Evolutionary conservation across 2,113 vertebrate species (phyloP).

Genomic region (Ceuthmochares aereus): DNA sequence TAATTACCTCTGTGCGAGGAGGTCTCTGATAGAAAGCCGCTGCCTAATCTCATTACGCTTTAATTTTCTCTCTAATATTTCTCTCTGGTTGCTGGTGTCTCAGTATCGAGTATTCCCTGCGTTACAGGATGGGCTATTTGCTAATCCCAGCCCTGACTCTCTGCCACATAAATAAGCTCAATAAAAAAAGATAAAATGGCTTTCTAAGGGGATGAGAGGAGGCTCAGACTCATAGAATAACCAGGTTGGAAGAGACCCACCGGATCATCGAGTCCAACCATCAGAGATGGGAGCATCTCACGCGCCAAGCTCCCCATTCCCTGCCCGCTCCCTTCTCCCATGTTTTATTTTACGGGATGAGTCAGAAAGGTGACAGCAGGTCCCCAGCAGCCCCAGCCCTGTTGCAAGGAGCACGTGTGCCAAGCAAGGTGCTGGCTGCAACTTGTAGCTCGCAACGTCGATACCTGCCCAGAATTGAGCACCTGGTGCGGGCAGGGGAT

Average conservation of each 20-base stretch:
- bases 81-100: not conserved
- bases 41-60: conserved; percentile 20
- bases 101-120: not conserved
- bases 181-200: not conserved
- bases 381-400: not conserved
- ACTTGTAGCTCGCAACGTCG: too few species aligned
- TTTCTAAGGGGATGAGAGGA: not conserved
- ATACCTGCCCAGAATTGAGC: not conserved
- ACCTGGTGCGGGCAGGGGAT: fast-evolving
- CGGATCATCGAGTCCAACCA: too few species aligned
- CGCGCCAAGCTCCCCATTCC: not conserved
- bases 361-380: not conserved
- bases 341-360: not conserved
- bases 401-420: fast-evolving
- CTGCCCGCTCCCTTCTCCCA: not conserved
- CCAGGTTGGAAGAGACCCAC: too few species aligned
- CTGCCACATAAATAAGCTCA: not conserved
- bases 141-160: not conserved
- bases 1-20: not conserved
- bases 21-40: not conserved
- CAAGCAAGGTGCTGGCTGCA: fast-evolving
- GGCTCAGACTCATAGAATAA: too few species aligned
- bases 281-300: not conserved
- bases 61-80: conserved; percentile 29
- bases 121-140: not conserved